Base-by-base conservation (phyloP, 2,113 vertebrate genomes). In the Tachycineta bicolor region DNA sequence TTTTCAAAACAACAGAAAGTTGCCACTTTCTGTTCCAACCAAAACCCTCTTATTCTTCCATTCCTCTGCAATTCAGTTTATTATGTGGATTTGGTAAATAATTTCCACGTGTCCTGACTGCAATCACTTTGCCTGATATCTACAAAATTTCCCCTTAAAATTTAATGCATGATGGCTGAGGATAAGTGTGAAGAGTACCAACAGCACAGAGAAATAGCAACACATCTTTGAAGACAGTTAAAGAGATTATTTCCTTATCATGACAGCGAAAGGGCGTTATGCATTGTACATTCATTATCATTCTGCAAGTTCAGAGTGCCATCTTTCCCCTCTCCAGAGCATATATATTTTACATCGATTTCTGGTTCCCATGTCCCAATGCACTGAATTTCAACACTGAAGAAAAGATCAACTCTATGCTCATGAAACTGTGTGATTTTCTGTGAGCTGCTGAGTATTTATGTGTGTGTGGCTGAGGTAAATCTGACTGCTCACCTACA, bases 191-290 rank as follows among this genome's bases (percentile, higher is more conserved):
- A 64, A 81, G 52, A 73, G 43, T 62, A 69, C 25, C 50, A 77
- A 78, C 39, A 74, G 33, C 60, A 67, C 14, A 60, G 23, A 74
- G 31, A 77, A 90, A 92, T 50, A 90, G 41, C 68, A 83, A 19
- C 52, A 56, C 5, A 37, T 68, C 92, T 67, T 87, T 89, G 41
- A 94, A 87, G 73, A 76, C 41, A 83, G 47, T 59, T 89, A 68
- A 69, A 84, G 67, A 84, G 52, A 89, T 90, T 85, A 88, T 87
- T 93, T 85, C 65, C 81, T 93, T 94, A 93, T 84, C 60, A 28
- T 53, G 70, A 69, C 69, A 95, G 62, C 3, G 28, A 74, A 83
- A 70, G 53, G 24, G 29, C 19, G 15, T 86, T 83, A 41, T 47
- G 22, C 19, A 17, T 21, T 68, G 70, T 65, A 65, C 33, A 33